Evolutionary conservation across 2,888 invertebrate species (phyloP).

Genomic region (Sinotaia quadrata): DNA sequence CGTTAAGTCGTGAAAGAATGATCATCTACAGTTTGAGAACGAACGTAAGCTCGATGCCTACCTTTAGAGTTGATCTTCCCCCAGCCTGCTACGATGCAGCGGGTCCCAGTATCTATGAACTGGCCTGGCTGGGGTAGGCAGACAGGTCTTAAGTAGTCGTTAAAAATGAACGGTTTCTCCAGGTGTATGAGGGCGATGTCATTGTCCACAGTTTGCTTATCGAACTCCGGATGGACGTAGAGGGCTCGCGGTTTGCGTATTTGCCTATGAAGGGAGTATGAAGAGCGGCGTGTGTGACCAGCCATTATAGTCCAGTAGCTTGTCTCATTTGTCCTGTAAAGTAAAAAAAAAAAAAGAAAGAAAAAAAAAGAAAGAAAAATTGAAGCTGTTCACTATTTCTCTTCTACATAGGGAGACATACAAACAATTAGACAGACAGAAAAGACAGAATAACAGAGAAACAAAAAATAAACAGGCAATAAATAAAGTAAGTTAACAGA

Average conservation of each 20-base stretch:
- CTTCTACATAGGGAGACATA: too few species aligned
- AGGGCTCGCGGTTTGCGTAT: constrained; percentile 46
- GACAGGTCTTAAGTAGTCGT: constrained; percentile 59
- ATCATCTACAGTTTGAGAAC: too few species aligned
- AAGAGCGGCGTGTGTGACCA: constrained; percentile 55
- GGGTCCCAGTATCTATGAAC: constrained; percentile 46
- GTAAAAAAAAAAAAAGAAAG: background rate
- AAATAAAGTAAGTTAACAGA: too few species aligned
- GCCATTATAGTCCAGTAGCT: constrained; percentile 44
- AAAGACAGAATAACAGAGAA: too few species aligned
- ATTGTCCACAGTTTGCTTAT: constrained; percentile 50
- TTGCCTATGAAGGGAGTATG: constrained; percentile 53
- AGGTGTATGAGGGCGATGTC: constrained; percentile 61
- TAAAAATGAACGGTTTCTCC: constrained; percentile 51
- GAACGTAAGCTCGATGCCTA: constrained; percentile 28
- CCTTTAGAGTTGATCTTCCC: constrained; percentile 52
- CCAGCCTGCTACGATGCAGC: constrained; percentile 62
- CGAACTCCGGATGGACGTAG: constrained; percentile 47
- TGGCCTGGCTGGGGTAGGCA: constrained; percentile 56
- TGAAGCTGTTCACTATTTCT: too few species aligned
- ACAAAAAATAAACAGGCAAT: too few species aligned
- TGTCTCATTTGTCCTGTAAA: constrained; percentile 12
- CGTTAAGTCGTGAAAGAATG: too few species aligned
- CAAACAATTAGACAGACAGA: too few species aligned
- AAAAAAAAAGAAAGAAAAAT: too few species aligned